Base-by-base conservation (phyloP, 1,140 invertebrate genomes). In the Drosophila bipectinata region DNA sequence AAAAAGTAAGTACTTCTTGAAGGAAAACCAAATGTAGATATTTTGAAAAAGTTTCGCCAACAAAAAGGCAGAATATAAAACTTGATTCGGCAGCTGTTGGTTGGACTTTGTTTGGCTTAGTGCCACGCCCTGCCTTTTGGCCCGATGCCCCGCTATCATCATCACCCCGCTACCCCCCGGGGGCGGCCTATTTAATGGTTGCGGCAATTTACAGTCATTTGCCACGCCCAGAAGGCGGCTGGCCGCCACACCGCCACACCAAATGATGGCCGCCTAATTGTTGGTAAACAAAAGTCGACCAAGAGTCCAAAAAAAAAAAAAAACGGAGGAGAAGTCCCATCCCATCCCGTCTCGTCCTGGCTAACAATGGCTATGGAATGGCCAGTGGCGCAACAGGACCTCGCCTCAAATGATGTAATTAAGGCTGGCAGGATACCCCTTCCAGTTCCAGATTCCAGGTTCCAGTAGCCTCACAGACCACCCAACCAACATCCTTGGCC, bases 361-460 rank as follows among this genome's bases (percentile, higher is more conserved):
- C 69, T 58, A 37, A 76, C 72, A 80, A 79, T 75, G 71, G 60
- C 18, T 54, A 62, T 62, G 24, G 59, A 37, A 37, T 18, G n/a
- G 41, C 61, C 66, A 67, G 21, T 55, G 68, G 69, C 82, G 69
- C 77, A 85, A 85, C 81, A 74, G 74, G 81, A 81, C 76, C 68
- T 71, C 67, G 77, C 73, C 82, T 75, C 78, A 87, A 85, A 85
- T 85, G 69, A 85, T 87, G 82, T 85, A 85, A 85, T 85, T 85
- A 85, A 78, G 82, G 52, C 74, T 63, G 81, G 61, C 74, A 55
- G 64, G 59, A 69, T 44, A 56, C 28, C 48, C 48, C 61, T 28
- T 8, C 34, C 39, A 6, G n/a, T 44, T n/a, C 28, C 52, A 14
- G 18, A 18, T 1, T 18, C 18, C 18, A 18, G 18, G 39, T 14